Evolutionary conservation across 2,797 vertebrate species (phyloP), one percentile per base, ranked within the genome.

Genomic region (Melanotaenia maccullochi): DNA sequence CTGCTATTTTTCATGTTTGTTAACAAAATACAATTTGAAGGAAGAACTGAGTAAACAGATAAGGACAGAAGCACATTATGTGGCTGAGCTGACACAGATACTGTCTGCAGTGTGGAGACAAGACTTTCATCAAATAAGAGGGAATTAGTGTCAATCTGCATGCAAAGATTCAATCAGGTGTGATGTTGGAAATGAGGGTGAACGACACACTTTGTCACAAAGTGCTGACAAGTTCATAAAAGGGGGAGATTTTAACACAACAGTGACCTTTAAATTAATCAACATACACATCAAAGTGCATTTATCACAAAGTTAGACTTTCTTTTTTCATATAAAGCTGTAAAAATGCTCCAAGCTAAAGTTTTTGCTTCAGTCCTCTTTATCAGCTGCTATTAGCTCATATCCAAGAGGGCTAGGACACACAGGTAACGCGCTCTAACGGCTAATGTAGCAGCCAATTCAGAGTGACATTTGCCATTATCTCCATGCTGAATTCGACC

Each of bases 401-500:
- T 67, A 58, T 67, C 68, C 58, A 25, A 63, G 69, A 76, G 76
- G 83, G 65, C 81, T 70, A 66, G 60, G 54, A 88, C 86, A 56
- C 84, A 79, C 89, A 90, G 88, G 89, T 89, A 83, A 95, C 90
- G 82, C 79, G 76, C 90, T 89, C 90, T 87, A 90, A 75, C 82
- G 89, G 87, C 91, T 94, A 95, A 91, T 87, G 90, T 88, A 88
- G 86, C 92, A 94, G 90, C 90, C 92, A 90, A 96, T 96, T 94
- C 91, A 82, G 90, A 55, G 85, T 96, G 96, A 96, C 96, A 98
- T 97, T 99, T 97, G 93, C 94, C 90, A 93, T 95, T 94, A 94
- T 92, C 93, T 91, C 79, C 86, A 83, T 87, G 88, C 92, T 84
- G 87, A 93, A 88, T 94, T 92, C 93, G 75, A 95, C 89, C 84